A percentile compares a stretch with the other conserved stretches of the same genome.
These are phyloP conservation scores for Pogonocherus hispidulus DNA, from an alignment of 2,888 invertebrate genomes.

Conservation along the genomic window DNA sequence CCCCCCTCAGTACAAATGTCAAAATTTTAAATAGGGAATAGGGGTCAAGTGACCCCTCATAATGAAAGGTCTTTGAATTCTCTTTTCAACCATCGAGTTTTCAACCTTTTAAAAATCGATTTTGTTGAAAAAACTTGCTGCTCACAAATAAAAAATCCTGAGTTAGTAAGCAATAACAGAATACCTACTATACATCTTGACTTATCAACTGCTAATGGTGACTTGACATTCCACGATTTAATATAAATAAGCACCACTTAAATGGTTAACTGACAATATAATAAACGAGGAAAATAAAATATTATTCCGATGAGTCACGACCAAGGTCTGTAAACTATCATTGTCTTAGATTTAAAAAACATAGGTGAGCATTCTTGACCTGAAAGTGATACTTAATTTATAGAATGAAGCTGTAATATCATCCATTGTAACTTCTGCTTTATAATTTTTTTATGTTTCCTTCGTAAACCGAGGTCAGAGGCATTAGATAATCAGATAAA, in stretches of 20 bases:
- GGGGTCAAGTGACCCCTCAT: too few species aligned
- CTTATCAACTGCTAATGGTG: too few species aligned
- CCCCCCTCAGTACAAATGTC: too few species aligned
- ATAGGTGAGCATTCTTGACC: constrained; percentile 23
- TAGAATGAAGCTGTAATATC: background rate
- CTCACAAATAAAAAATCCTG: too few species aligned
- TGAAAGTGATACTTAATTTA: constrained; percentile 8
- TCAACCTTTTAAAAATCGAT: too few species aligned
- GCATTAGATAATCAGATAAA: background rate
- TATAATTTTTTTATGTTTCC: background rate
- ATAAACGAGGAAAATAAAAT: constrained; percentile 1
- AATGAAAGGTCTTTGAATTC: too few species aligned
- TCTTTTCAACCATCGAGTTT: too few species aligned
- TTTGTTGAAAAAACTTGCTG: too few species aligned
- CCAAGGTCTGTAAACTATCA: background rate
- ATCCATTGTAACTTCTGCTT: background rate
- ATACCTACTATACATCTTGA: too few species aligned
- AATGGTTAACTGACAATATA: background rate
- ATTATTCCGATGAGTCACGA: background rate
- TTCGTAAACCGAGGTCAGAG: background rate
- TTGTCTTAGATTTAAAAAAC: constrained; percentile 1
- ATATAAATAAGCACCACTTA: background rate
- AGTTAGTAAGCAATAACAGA: too few species aligned
- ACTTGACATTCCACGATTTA: constrained; percentile 6
- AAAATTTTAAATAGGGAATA: too few species aligned